A percentile compares a stretch with the other conserved stretches of the same genome.
phyloP scores from a whole-genome alignment of 2,888 invertebrate species.

The Eledona agricola region DNA sequence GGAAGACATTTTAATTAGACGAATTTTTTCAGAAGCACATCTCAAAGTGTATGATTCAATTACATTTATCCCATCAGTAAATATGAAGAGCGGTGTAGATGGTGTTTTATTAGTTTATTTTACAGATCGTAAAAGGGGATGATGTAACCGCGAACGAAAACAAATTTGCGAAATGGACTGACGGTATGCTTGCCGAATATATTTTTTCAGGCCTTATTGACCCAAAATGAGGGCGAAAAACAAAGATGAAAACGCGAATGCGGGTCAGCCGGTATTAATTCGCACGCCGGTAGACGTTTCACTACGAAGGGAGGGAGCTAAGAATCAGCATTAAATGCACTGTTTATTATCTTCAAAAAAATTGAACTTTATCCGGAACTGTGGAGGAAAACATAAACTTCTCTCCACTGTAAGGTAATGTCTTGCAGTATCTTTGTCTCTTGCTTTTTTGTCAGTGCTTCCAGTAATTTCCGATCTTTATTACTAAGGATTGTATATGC shows the following conservation, averaged over 20 bases:
- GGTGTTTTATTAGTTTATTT: constrained; percentile 29
- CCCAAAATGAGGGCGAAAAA: not conserved
- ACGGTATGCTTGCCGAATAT: constrained; percentile 2
- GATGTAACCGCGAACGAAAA: constrained; percentile 18
- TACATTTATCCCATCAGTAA: constrained; percentile 38
- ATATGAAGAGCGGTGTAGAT: constrained; percentile 32
- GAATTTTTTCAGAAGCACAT: constrained; percentile 34
- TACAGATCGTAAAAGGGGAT: constrained; percentile 33
- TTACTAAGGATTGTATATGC: no score
- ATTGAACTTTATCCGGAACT: no score
- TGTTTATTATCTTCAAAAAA: no score
- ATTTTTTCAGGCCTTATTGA: constrained; percentile 12
- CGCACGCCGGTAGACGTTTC: no score
- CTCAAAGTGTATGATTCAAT: constrained; percentile 34
- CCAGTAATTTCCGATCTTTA: no score
- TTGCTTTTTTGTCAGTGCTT: no score
- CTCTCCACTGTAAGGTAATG: no score
- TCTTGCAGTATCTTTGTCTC: no score
- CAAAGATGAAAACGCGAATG: not conserved
- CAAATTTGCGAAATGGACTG: constrained; percentile 28
- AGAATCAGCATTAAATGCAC: no score
- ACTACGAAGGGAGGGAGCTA: no score
- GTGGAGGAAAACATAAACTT: no score
- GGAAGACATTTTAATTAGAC: constrained; percentile 46
- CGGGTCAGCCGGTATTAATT: no score